These are phyloP conservation scores for Melinopterus prodromus DNA, from an alignment of 2,888 invertebrate species.

Conservation along the genomic window DNA sequence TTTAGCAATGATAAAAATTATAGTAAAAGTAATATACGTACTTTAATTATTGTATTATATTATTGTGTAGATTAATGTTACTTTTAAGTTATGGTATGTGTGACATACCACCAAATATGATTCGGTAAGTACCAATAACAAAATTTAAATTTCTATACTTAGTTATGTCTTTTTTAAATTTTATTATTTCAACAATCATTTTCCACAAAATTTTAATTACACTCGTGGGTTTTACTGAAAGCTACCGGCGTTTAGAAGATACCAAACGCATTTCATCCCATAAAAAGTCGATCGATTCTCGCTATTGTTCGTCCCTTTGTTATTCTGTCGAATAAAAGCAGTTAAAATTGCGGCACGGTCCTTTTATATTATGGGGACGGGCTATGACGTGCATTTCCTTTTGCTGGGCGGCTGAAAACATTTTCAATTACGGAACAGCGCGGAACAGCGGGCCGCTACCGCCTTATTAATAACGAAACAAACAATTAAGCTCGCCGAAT, in stretches of 20 bases:
- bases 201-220: background rate
- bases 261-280: background rate
- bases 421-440: background rate
- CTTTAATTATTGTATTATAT: background rate
- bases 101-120: background rate
- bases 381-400: background rate
- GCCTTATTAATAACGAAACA: slow-evolving; percentile 4
- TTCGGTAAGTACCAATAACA: background rate
- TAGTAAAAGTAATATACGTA: background rate
- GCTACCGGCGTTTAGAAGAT: background rate
- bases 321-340: background rate
- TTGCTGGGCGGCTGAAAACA: background rate
- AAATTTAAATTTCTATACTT: background rate
- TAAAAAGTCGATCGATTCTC: background rate
- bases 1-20: no score
- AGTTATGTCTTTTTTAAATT: background rate
- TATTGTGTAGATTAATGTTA: background rate
- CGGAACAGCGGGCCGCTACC: background rate
- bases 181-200: background rate
- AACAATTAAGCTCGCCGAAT: background rate
- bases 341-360: background rate
- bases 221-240: background rate
- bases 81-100: background rate
- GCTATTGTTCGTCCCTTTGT: background rate
- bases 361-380: background rate